These are phyloP conservation scores for Glareola pratincola DNA, from an alignment of 2,113 vertebrate genomes.

Conservation along the genomic window DNA sequence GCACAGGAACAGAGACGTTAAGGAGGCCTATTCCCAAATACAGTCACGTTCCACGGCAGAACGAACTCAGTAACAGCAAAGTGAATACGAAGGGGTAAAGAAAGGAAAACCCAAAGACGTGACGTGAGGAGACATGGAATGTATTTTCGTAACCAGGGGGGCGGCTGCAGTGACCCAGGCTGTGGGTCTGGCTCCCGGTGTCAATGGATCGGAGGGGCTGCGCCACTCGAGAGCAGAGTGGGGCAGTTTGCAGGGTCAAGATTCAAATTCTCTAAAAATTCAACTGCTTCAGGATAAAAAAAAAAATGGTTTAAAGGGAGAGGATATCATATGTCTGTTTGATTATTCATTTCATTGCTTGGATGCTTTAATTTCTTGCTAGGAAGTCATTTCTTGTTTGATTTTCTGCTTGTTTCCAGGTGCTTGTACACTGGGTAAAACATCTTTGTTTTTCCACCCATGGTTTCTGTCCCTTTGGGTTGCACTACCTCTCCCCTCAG, in stretches of 20 bases:
- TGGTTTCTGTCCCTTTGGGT: neutral
- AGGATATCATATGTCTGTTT: neutral
- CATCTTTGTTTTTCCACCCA: neutral
- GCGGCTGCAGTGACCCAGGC: neutral
- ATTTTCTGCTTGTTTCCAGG: neutral
- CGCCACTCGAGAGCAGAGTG: neutral
- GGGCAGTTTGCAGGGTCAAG: neutral
- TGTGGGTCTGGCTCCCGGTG: neutral
- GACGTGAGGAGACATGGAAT: rapidly evolving
- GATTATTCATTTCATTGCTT: neutral
- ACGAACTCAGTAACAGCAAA: neutral
- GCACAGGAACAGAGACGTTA: rapidly evolving
- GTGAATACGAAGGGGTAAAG: neutral
- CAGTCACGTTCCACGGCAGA: neutral
- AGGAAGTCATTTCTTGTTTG: neutral
- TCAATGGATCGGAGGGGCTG: neutral
- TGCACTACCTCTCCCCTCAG: neutral
- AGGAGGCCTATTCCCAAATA: neutral
- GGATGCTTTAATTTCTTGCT: neutral
- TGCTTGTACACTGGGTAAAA: neutral
- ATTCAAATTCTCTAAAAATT: neutral
- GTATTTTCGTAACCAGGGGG: neutral
- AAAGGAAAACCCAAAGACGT: neutral
- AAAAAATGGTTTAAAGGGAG: neutral
- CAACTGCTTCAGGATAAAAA: neutral